Conservation (phyloP, 1,140 invertebrate species). For the Drosophila aff. region DNA sequence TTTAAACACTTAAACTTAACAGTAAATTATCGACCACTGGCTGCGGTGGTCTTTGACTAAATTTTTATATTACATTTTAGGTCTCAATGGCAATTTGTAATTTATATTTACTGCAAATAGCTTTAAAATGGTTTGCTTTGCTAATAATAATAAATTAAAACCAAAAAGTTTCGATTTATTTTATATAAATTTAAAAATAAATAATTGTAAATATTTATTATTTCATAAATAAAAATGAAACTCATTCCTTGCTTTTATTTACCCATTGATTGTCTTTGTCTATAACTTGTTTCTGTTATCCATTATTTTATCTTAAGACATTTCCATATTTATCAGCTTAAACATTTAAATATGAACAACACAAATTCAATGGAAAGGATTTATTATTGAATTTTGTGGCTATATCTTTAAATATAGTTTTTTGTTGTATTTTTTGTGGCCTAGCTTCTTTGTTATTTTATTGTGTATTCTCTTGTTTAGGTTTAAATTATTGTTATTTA, state of each 20-base stretch:
- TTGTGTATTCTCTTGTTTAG: background rate
- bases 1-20: too few relatives aligned
- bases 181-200: background rate
- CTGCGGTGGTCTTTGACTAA: too few relatives aligned
- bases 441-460: background rate
- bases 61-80: too few relatives aligned
- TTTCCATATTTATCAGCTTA: background rate
- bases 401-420: background rate
- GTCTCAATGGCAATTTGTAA: background rate
- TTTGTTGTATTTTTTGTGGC: background rate
- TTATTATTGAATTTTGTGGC: background rate
- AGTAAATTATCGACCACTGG: too few relatives aligned
- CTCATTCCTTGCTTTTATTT: background rate
- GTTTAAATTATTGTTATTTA: background rate
- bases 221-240: background rate
- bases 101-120: background rate
- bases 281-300: background rate
- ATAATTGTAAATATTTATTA: too few relatives aligned
- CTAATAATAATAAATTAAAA: too few relatives aligned
- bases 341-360: background rate
- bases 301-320: background rate
- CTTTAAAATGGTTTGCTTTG: fast-evolving
- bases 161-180: background rate
- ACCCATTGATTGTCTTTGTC: background rate
- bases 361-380: background rate